phyloP scores from a whole-genome alignment of 2,888 invertebrate genomes.

The Neuroscelio doddi region DNA sequence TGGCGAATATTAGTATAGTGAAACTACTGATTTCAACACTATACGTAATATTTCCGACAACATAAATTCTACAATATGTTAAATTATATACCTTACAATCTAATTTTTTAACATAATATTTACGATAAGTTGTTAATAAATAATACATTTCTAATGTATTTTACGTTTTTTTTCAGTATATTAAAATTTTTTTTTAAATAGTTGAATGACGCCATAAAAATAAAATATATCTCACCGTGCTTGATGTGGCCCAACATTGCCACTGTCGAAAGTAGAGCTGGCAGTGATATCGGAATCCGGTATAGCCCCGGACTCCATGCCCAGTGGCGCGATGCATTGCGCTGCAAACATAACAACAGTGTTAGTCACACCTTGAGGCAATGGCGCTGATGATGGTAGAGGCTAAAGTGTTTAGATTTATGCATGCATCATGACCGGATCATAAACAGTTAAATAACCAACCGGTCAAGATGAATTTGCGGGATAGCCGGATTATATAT shows the following conservation, averaged over 20 bases:
- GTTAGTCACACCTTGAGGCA: constrained; percentile 43
- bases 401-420: constrained; percentile 53
- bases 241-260: constrained; percentile 78
- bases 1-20: too few species aligned
- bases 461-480: constrained; percentile 62
- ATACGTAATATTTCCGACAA: too few species aligned
- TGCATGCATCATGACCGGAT: constrained; percentile 55
- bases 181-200: too few species aligned
- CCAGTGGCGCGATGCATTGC: constrained; percentile 76
- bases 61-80: too few species aligned
- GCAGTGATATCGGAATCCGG: constrained; percentile 77
- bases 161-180: too few species aligned
- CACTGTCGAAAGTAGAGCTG: constrained; percentile 78
- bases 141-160: too few species aligned
- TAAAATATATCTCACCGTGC: constrained; percentile 74
- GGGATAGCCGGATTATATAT: constrained; percentile 56
- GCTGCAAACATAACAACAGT: constrained; percentile 69
- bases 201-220: constrained; percentile 21
- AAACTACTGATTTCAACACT: too few species aligned
- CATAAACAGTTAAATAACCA: constrained; percentile 66
- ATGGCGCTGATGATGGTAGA: constrained; percentile 39
- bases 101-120: too few species aligned
- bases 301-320: constrained; percentile 79
- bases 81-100: too few species aligned
- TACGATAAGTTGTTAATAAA: too few species aligned